phyloP scores from a whole-genome alignment of 1,140 invertebrate genomes.

The Eufriesea mexicana region DNA sequence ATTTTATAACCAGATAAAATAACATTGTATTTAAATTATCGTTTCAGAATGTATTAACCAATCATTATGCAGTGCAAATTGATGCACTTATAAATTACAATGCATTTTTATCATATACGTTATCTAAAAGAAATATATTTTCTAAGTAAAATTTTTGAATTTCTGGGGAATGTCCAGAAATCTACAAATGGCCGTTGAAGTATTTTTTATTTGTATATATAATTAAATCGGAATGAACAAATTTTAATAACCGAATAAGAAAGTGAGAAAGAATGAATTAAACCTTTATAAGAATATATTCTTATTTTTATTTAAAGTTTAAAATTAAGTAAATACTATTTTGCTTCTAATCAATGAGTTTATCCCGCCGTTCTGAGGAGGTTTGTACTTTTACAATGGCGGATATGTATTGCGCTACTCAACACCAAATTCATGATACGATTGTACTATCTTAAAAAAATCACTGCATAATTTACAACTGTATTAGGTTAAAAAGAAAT shows the following conservation, averaged over 20 bases:
- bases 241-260: background rate
- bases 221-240: background rate
- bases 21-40: background rate
- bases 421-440: slow-evolving; percentile 1
- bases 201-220: background rate
- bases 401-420: background rate
- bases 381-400: slow-evolving; percentile 34
- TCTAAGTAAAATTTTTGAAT: background rate
- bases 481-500: background rate
- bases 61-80: background rate
- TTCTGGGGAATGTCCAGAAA: background rate
- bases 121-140: background rate
- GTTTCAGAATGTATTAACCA: background rate
- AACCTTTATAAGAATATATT: background rate
- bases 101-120: background rate
- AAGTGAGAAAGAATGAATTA: background rate
- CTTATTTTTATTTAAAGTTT: background rate
- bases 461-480: background rate
- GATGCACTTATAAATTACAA: background rate
- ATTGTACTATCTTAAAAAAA: background rate
- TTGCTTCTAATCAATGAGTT: background rate
- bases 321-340: background rate
- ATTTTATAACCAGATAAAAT: background rate
- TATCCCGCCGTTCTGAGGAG: slow-evolving; percentile 18
- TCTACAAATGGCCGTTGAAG: background rate